Percentiles rank a stretch among this genome's conserved stretches.
These are phyloP conservation scores for Salpingus planirostris DNA, from an alignment of 2,888 invertebrate genomes.

Conservation along the genomic window DNA sequence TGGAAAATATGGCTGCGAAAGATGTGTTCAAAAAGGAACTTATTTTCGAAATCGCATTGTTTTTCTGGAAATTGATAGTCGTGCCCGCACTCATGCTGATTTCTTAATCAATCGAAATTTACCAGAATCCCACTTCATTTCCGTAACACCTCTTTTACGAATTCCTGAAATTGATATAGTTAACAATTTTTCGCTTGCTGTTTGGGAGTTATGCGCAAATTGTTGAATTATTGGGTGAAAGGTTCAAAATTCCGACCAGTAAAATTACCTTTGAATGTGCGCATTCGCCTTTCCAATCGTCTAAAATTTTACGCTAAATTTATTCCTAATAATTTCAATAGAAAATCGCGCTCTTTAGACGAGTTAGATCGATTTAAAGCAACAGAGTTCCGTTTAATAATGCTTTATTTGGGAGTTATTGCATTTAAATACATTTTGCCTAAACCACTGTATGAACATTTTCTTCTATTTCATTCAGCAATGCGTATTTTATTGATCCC, in stretches of 20 bases:
- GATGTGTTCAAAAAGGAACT: conserved; percentile 19
- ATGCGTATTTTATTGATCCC: conserved; percentile 9
- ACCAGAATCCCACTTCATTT: conserved; percentile 5
- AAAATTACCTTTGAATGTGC: not conserved
- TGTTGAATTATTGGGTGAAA: not conserved
- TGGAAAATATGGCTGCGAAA: conserved; percentile 20
- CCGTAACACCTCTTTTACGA: conserved; percentile 2
- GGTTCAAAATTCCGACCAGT: not conserved
- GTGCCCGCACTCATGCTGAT: conserved; percentile 5
- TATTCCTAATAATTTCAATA: conserved; percentile 9
- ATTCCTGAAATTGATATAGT: conserved; percentile 40
- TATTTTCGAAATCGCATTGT: conserved; percentile 7
- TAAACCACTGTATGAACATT: conserved; percentile 12
- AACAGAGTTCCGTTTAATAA: conserved; percentile 18
- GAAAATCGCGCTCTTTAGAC: conserved; percentile 9
- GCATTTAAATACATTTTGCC: conserved; percentile 11
- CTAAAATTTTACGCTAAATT: not conserved
- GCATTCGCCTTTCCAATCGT: not conserved
- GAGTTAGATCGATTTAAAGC: conserved; percentile 12
- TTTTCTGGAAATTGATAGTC: conserved; percentile 5
- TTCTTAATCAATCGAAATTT: conserved; percentile 5
- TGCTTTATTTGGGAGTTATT: conserved; percentile 16
- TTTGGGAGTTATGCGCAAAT: conserved; percentile 1
- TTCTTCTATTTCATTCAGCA: conserved; percentile 13
- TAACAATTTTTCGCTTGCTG: conserved; percentile 42